These are phyloP conservation scores for Zoroaster sp. DNA, from an alignment of 53 echinoderm and acorn worm genomes.

Conservation along the genomic window DNA sequence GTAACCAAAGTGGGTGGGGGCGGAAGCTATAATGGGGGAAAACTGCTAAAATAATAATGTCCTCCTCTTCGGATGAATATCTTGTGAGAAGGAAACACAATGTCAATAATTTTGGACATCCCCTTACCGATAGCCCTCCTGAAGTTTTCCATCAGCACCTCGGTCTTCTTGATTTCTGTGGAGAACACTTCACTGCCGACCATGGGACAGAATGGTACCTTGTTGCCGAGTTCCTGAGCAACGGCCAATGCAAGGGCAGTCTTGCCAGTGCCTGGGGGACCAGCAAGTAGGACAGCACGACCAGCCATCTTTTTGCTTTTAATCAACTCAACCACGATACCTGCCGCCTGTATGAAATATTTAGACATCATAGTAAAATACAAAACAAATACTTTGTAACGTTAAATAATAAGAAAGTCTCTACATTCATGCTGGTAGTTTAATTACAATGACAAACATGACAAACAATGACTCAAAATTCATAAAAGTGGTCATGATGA, in stretches of 20 bases:
- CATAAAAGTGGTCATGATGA: too few relatives aligned
- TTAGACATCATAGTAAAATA: too few relatives aligned
- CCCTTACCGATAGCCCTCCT: slow-evolving; percentile 89
- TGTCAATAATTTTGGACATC: background rate
- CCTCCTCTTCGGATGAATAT: too few relatives aligned
- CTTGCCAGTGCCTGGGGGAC: slow-evolving; percentile 98
- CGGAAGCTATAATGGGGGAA: too few relatives aligned
- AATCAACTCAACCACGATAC: slow-evolving; percentile 91
- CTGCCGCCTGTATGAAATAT: slow-evolving; percentile 75
- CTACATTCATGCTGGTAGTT: too few relatives aligned
- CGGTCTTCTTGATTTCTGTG: slow-evolving; percentile 98
- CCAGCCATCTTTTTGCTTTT: slow-evolving; percentile 98
- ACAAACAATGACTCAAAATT: too few relatives aligned
- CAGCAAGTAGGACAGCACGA: slow-evolving; percentile 89
- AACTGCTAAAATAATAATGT: too few relatives aligned
- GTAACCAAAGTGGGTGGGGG: too few relatives aligned
- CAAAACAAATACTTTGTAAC: too few relatives aligned
- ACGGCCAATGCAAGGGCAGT: slow-evolving; percentile 96
- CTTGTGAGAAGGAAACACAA: too few relatives aligned
- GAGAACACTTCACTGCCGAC: slow-evolving; percentile 99
- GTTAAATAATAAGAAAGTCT: too few relatives aligned
- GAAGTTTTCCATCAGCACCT: slow-evolving; percentile 99
- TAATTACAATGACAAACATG: too few relatives aligned
- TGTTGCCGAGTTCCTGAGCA: slow-evolving; percentile 94
- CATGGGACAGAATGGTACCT: slow-evolving; percentile 99